Conservation (phyloP, 2,888 invertebrate genomes). For the Eupithecia abbreviata region DNA sequence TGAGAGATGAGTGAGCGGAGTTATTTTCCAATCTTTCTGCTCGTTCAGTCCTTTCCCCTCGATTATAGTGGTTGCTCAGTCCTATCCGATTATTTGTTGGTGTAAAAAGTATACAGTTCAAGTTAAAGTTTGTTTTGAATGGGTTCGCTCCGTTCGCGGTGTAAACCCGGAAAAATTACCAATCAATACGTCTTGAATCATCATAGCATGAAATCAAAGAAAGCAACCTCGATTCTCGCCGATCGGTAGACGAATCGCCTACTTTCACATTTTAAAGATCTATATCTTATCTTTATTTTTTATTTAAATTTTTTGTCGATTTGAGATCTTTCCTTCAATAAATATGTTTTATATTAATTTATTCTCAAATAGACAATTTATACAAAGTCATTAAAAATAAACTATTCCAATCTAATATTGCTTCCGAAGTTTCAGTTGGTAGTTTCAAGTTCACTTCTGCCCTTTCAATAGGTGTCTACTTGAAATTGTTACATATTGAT, state of each 20-base stretch:
- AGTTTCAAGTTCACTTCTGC: neutral
- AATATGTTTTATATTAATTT: too few relatives aligned
- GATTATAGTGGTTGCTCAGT: too few relatives aligned
- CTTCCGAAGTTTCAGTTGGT: neutral
- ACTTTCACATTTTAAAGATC: neutral
- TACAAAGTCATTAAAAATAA: neutral
- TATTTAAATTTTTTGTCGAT: too few relatives aligned
- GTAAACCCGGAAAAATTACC: neutral
- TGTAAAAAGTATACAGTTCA: too few relatives aligned
- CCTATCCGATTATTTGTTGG: too few relatives aligned
- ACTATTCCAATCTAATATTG: neutral
- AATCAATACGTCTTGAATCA: neutral
- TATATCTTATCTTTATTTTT: neutral
- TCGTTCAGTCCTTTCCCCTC: too few relatives aligned
- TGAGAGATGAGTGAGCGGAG: too few relatives aligned
- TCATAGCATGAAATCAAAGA: conserved; percentile 7
- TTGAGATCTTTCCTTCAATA: too few relatives aligned
- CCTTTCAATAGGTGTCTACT: neutral
- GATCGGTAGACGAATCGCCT: conserved; percentile 6
- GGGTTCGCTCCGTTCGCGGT: too few relatives aligned
- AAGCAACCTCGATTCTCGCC: conserved; percentile 1
- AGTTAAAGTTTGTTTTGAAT: too few relatives aligned
- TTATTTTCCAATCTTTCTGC: too few relatives aligned
- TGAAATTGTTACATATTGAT: neutral
- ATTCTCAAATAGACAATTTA: too few relatives aligned